Base-by-base conservation (phyloP, 2,888 invertebrate genomes). In the Hoplodrina blanda region DNA sequence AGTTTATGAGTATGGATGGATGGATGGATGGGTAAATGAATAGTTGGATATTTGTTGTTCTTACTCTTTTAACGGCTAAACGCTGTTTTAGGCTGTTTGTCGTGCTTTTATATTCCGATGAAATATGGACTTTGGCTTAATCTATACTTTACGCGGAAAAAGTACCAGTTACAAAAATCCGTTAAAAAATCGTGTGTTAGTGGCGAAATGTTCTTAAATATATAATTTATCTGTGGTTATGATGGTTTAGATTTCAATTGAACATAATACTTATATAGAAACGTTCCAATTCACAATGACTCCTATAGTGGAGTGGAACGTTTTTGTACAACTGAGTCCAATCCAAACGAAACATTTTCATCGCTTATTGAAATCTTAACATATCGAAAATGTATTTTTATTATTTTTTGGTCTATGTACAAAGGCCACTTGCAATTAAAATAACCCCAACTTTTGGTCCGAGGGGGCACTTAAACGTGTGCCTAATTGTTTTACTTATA, bases 401-500 rank as follows among this genome's bases (percentile, higher is more conserved):
- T 60, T 25, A 46, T 33, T 44, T 13, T 37, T 15, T 49, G 11
- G 10, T 41, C 15, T n/a, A 5, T 46, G 46, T 46, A 46, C 59
- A 74, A n/a, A 73, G 46, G 73, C n/a, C 70, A 55, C 50, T 44
- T 44, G 64, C 46, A 73, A 83, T 72, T 63, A 67, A 73, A 76
- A 60, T 30, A 67, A 20, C 66, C 19, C 41, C 41, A 66, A 49
- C 15, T 7, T 74, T 62, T 68, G 68, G 62, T n/a, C 25, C 19
- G 25, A 46, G 61, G 53, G 25, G 50, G 33, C 55, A 75, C 68
- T 80, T 68, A 70, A 41, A 19, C 41, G 60, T 65, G 25, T 19
- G 37, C 59, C 10, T 72, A 77, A 75, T 80, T 63, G 63, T 69
- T 82, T 82, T 78, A 73, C 72, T 95, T 95, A 95, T 92, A 92